phyloP scores from a whole-genome alignment of 2,113 vertebrate species.

The Petrocephalus zakoni region DNA sequence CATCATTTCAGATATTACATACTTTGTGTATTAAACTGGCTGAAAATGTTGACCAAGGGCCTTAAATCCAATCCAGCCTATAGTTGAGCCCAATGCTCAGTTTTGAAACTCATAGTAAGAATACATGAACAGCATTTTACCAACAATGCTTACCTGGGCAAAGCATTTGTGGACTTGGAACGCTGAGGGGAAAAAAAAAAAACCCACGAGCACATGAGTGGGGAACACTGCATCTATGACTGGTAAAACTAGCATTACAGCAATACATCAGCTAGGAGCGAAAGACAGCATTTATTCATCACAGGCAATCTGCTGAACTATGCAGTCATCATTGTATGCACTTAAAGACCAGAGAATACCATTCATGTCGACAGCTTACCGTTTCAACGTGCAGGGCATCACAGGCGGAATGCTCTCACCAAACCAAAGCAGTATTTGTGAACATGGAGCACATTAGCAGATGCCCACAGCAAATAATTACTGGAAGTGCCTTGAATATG shows the following conservation, averaged over 20 bases:
- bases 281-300: constrained; percentile 23
- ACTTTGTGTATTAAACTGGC: background rate
- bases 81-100: background rate
- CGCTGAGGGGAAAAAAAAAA: background rate
- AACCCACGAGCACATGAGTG: background rate
- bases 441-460: background rate
- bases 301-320: constrained; percentile 66
- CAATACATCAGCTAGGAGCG: constrained; percentile 28
- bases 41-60: background rate
- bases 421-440: background rate
- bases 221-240: background rate
- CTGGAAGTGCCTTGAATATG: background rate
- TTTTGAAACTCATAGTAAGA: background rate
- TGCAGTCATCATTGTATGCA: constrained; percentile 59
- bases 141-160: background rate
- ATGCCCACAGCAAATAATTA: background rate
- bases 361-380: background rate
- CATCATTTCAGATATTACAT: constrained; percentile 50
- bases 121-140: background rate
- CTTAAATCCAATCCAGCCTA: background rate
- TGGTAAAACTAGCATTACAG: background rate
- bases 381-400: background rate
- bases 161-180: background rate
- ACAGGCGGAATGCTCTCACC: background rate
- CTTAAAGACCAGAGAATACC: background rate